phyloP scores from a whole-genome alignment of 2,888 invertebrate species.

The Rapana venosa region DNA sequence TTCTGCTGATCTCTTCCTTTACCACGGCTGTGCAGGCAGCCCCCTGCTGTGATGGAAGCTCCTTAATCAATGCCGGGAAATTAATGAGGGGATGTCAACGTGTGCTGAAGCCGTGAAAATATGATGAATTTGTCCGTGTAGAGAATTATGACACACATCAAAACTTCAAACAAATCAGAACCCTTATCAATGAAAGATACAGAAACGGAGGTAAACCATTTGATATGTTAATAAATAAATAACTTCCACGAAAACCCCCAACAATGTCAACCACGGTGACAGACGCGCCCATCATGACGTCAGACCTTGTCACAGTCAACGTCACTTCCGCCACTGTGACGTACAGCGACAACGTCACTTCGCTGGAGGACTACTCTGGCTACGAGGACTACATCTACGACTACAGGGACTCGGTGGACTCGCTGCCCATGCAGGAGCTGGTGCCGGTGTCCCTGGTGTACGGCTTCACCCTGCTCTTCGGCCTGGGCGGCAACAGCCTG shows the following conservation, averaged over 20 bases:
- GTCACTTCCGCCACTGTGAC: neutral
- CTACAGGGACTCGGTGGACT: slow-evolving; percentile 2
- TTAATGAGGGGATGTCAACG: neutral
- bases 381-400: slow-evolving; percentile 47
- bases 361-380: neutral
- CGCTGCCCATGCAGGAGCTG: slow-evolving; percentile 43
- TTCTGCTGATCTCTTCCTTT: too few relatives aligned
- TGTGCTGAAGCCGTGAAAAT: neutral
- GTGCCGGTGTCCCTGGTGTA: slow-evolving; percentile 49
- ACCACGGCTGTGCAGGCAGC: too few relatives aligned
- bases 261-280: neutral
- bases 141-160: neutral
- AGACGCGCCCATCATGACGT: neutral
- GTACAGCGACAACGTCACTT: neutral
- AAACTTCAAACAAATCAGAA: neutral
- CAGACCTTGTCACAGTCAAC: slow-evolving; percentile 7
- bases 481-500: slow-evolving; percentile 42
- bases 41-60: neutral
- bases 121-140: neutral
- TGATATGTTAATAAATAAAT: neutral
- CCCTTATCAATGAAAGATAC: neutral
- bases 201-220: neutral
- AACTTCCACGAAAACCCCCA: neutral
- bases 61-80: neutral
- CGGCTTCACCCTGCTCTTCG: slow-evolving; percentile 46